A percentile compares a stretch with the other conserved stretches of the same genome.
Conservation (phyloP, 2,888 invertebrate genomes). For the Tetragnatha montana region DNA sequence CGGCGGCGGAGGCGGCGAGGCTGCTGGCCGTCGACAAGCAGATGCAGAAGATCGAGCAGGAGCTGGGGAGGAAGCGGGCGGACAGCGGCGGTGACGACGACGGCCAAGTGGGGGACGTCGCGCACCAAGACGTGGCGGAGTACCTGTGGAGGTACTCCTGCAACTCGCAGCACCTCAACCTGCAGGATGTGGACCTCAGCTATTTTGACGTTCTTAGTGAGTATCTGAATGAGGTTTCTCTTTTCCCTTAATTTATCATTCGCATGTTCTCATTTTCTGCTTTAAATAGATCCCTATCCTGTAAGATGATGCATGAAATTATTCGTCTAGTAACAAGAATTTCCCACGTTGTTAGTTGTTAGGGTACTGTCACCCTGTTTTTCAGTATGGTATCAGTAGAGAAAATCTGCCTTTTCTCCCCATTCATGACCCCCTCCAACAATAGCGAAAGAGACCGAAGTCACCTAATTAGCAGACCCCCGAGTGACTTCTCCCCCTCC, state of each 20-base stretch:
- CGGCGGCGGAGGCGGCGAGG: slow-evolving; percentile 75
- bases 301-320: too few species aligned
- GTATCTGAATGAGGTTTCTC: too few species aligned
- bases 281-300: not conserved
- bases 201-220: slow-evolving; percentile 72
- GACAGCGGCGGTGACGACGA: not conserved
- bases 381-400: too few species aligned
- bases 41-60: slow-evolving; percentile 84
- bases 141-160: slow-evolving; percentile 68
- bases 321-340: too few species aligned
- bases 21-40: slow-evolving; percentile 80
- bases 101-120: slow-evolving; percentile 30
- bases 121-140: slow-evolving; percentile 61
- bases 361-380: too few species aligned
- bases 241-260: slow-evolving; percentile 4
- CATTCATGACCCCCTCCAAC: too few species aligned
- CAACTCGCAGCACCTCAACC: slow-evolving; percentile 58
- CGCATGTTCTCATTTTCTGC: slow-evolving; percentile 17
- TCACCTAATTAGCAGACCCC: too few species aligned
- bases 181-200: slow-evolving; percentile 72
- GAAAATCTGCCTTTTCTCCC: too few species aligned
- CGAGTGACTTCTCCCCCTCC: too few species aligned
- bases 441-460: too few species aligned
- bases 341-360: too few species aligned
- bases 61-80: slow-evolving; percentile 79